These are phyloP conservation scores for Bombus picipes DNA, from an alignment of 1,140 invertebrate species.

Conservation along the genomic window DNA sequence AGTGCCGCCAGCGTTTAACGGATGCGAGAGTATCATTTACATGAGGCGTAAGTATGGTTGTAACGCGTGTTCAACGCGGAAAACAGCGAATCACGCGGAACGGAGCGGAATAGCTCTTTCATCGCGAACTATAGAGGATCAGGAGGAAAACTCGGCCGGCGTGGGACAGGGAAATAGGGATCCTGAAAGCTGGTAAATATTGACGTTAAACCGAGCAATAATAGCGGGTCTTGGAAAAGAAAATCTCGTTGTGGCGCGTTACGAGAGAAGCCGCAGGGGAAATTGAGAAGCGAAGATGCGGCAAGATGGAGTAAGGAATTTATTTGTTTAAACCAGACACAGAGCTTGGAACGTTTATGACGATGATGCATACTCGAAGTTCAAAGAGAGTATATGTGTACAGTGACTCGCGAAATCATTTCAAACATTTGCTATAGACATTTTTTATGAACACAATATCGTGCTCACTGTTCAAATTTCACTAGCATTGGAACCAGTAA, in stretches of 20 bases:
- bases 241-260: slow-evolving; percentile 15
- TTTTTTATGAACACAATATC: too few species aligned
- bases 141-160: neutral
- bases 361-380: neutral
- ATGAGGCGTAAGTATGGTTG: slow-evolving; percentile 27
- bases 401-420: too few species aligned
- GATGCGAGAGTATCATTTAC: slow-evolving; percentile 33
- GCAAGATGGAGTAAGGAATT: neutral
- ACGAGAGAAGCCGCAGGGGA: neutral
- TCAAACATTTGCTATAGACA: too few species aligned
- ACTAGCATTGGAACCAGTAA: too few species aligned
- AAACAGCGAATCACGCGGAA: neutral
- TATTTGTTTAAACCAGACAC: neutral
- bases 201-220: slow-evolving; percentile 38
- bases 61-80: slow-evolving; percentile 1
- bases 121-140: neutral
- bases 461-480: too few species aligned
- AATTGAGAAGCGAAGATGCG: neutral
- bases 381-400: neutral
- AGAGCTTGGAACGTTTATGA: neutral
- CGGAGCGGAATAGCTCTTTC: neutral
- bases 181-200: slow-evolving; percentile 35
- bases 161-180: slow-evolving; percentile 2
- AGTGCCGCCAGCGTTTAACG: neutral
- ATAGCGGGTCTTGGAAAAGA: slow-evolving; percentile 18